Evolutionary conservation across 2,797 vertebrate genomes (phyloP).

Genomic region (Lagorchestes hirsutus): DNA sequence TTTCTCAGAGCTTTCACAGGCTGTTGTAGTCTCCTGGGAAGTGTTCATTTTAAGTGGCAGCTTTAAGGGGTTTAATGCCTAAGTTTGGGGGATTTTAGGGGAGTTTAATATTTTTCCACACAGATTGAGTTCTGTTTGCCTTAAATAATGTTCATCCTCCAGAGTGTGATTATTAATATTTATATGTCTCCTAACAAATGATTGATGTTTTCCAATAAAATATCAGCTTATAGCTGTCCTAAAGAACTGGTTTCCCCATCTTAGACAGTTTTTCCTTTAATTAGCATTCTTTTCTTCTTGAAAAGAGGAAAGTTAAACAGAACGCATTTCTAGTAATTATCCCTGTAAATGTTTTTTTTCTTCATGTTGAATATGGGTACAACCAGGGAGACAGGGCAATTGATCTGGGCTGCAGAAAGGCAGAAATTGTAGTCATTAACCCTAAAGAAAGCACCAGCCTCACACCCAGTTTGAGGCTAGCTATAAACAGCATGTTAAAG

Average conservation of each 20-base stretch:
- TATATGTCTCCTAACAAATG: conserved; percentile 15
- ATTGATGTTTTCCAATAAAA: conserved; percentile 34
- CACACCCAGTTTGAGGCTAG: background rate
- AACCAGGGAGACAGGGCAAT: background rate
- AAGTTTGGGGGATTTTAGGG: background rate
- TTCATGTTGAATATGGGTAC: background rate
- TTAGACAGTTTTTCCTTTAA: conserved; percentile 14
- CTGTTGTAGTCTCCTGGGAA: background rate
- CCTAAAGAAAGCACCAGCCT: background rate
- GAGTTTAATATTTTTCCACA: background rate
- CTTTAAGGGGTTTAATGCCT: conserved; percentile 45
- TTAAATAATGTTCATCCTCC: conserved; percentile 39
- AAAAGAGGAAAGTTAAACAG: background rate
- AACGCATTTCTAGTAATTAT: background rate
- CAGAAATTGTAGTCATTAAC: background rate
- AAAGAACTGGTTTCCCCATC: background rate
- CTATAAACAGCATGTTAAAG: background rate
- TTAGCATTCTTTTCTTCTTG: conserved; percentile 7
- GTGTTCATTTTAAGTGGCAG: conserved; percentile 12
- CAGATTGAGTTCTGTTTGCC: conserved; percentile 10
- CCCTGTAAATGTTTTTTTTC: conserved; percentile 15
- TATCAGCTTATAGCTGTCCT: background rate
- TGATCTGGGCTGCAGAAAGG: background rate
- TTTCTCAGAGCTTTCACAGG: background rate
- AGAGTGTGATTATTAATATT: conserved; percentile 34